Percentiles rank a stretch among this genome's conserved stretches.
Evolutionary conservation across 1,140 invertebrate species (phyloP).

Genomic region (Heliconius himera): DNA sequence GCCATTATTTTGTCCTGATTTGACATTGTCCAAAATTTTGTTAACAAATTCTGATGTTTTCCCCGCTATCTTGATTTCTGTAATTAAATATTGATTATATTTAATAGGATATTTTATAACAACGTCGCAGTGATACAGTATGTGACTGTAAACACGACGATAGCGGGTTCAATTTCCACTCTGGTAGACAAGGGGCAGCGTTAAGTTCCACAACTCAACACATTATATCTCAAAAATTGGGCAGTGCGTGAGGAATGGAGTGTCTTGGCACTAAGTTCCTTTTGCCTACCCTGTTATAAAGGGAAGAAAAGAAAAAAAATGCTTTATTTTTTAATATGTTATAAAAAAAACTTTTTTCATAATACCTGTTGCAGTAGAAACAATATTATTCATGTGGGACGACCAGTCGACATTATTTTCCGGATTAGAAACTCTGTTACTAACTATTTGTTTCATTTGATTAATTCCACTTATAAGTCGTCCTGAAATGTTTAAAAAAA

Average conservation of each 20-base stretch:
- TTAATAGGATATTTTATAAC: background rate
- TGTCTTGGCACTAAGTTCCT: no score
- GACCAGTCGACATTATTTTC: constrained; percentile 72
- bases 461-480: constrained; percentile 69
- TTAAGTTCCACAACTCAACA: no score
- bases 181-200: no score
- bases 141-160: no score
- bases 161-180: no score
- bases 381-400: constrained; percentile 58
- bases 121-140: no score
- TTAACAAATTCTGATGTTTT: constrained; percentile 77
- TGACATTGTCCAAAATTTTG: constrained; percentile 72
- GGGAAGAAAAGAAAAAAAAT: no score
- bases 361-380: constrained; percentile 69
- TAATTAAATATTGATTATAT: constrained; percentile 29
- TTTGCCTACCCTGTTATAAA: no score
- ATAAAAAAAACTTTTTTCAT: background rate
- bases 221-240: no score
- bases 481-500: constrained; percentile 47
- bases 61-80: constrained; percentile 74
- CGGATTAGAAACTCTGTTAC: constrained; percentile 60
- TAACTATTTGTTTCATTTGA: constrained; percentile 71
- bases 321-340: no score
- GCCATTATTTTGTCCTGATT: constrained; percentile 65
- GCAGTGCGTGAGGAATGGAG: no score